Evolutionary conservation across 2,888 invertebrate species (phyloP).

Genomic region (Calliscelio sp.): DNA sequence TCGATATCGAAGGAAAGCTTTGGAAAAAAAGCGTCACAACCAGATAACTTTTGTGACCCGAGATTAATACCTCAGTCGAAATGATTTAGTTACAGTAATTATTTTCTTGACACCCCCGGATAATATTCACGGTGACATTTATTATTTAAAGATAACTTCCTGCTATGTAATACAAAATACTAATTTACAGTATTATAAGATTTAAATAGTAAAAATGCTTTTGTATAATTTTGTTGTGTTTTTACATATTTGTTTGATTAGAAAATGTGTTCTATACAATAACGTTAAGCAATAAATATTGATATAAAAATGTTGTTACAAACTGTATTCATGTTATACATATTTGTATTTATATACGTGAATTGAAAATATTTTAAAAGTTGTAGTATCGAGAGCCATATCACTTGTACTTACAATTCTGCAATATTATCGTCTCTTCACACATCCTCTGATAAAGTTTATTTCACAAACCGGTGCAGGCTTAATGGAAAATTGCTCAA

Average conservation of each 20-base stretch:
- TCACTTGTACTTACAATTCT: slow-evolving; percentile 28
- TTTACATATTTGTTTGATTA: no score
- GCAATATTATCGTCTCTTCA: slow-evolving; percentile 38
- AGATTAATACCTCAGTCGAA: slow-evolving; percentile 76
- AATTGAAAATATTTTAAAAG: background rate
- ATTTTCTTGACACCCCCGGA: slow-evolving; percentile 49
- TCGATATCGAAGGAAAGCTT: slow-evolving; percentile 69
- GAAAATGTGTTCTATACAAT: no score
- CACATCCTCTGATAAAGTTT: slow-evolving; percentile 44
- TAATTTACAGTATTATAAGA: no score
- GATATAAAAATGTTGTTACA: no score
- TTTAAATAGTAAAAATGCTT: no score
- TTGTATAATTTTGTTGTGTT: no score
- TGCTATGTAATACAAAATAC: slow-evolving; percentile 30
- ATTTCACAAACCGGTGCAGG: background rate
- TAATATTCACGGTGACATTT: slow-evolving; percentile 32
- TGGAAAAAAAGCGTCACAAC: slow-evolving; percentile 61
- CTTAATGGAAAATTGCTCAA: slow-evolving; percentile 27
- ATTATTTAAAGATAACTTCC: slow-evolving; percentile 39
- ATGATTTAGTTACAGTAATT: slow-evolving; percentile 61
- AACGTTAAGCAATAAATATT: no score
- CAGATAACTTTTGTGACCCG: slow-evolving; percentile 78
- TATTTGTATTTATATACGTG: background rate
- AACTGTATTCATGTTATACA: background rate
- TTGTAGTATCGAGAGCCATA: slow-evolving; percentile 30